A percentile compares a stretch with the other conserved stretches of the same genome.
phyloP scores from a whole-genome alignment of 2,797 vertebrate genomes.

The Meriones psammophilus region DNA sequence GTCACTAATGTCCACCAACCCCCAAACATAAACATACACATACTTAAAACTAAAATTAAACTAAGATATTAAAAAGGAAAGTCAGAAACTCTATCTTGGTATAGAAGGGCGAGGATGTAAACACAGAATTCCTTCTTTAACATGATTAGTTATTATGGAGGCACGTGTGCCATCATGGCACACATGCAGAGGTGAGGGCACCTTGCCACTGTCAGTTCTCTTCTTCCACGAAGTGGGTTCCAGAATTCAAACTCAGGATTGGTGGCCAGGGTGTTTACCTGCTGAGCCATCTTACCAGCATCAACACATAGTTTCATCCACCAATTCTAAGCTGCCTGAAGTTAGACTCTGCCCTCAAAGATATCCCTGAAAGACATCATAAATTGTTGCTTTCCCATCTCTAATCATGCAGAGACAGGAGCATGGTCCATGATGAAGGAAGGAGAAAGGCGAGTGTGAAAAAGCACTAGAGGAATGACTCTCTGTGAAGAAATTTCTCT shows the following conservation, averaged over 20 bases:
- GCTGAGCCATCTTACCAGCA: background rate
- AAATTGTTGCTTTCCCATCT: background rate
- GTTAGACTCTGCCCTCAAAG: background rate
- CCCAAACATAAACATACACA: background rate
- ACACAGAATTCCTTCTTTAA: background rate
- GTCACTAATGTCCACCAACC: background rate
- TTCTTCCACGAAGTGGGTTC: background rate
- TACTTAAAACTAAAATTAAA: background rate
- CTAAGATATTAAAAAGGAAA: background rate
- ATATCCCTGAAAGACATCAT: background rate
- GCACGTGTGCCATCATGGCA: background rate
- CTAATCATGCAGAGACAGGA: background rate
- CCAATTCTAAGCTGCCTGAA: background rate
- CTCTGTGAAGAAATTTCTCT: background rate
- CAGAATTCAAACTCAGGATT: background rate
- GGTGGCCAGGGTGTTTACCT: background rate
- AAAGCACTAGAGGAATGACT: background rate
- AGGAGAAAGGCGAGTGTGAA: background rate
- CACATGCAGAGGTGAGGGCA: background rate
- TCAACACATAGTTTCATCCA: background rate
- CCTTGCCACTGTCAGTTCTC: background rate
- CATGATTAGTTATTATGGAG: too few species aligned
- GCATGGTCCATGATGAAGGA: background rate
- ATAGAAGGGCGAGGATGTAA: background rate
- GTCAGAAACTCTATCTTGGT: conserved; percentile 23